These are phyloP conservation scores for Eurystomus glaucurus DNA, from an alignment of 2,797 vertebrate genomes.

Conservation along the genomic window DNA sequence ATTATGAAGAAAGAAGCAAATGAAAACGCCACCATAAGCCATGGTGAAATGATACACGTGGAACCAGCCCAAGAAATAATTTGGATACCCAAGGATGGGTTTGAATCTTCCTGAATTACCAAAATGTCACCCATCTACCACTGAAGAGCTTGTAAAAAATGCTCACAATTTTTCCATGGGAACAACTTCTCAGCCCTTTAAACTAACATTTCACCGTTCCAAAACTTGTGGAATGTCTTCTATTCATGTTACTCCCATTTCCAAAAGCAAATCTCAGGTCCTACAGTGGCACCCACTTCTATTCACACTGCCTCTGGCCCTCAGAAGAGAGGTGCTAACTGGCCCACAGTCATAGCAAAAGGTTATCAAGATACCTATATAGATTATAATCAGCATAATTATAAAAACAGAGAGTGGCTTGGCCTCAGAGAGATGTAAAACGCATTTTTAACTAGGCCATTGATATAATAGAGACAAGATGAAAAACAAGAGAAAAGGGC, in stretches of 20 bases:
- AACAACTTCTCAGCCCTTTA: background rate
- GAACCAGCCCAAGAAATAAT: background rate
- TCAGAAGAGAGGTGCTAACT: background rate
- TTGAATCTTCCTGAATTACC: background rate
- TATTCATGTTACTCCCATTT: background rate
- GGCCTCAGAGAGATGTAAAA: conserved; percentile 13
- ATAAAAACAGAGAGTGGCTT: background rate
- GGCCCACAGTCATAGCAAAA: background rate
- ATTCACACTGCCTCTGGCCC: background rate
- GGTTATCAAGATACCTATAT: background rate
- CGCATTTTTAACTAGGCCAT: conserved; percentile 36
- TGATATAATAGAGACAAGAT: conserved; percentile 35
- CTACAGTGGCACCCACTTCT: background rate
- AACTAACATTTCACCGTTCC: background rate
- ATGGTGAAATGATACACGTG: background rate
- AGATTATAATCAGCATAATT: conserved; percentile 33
- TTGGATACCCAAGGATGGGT: background rate
- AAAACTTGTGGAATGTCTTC: background rate
- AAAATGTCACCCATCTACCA: background rate
- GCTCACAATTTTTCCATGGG: background rate
- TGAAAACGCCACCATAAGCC: background rate
- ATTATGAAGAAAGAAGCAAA: conserved; percentile 12
- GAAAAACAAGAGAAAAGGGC: conserved; percentile 53
- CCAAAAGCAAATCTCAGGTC: background rate
- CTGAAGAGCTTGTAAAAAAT: background rate